Conservation (phyloP, 2,113 vertebrate species). For the Numida meleagris region DNA sequence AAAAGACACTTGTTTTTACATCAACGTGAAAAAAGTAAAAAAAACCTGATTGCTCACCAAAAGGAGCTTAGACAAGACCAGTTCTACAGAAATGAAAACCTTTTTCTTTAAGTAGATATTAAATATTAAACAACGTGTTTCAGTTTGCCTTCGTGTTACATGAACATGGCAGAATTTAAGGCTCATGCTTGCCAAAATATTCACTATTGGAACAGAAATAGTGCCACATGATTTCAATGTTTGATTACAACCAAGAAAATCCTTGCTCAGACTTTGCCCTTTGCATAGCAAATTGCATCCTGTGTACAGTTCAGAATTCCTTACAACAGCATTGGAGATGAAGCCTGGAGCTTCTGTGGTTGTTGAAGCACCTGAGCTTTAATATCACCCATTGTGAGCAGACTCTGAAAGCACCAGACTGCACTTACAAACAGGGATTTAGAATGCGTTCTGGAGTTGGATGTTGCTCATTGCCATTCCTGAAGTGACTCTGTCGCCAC, state of each 20-base stretch:
- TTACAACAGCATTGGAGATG: fast-evolving
- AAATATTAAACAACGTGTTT: neutral
- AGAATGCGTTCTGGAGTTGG: neutral
- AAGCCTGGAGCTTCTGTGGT: neutral
- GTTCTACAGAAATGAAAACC: neutral
- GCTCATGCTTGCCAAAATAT: neutral
- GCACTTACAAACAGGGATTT: neutral
- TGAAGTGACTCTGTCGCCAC: neutral
- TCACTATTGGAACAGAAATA: fast-evolving
- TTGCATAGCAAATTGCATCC: neutral
- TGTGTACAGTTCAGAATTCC: neutral
- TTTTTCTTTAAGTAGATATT: neutral
- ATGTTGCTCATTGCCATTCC: neutral
- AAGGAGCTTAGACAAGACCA: neutral
- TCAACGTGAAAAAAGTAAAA: neutral
- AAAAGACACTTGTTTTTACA: conserved; percentile 62
- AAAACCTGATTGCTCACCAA: neutral
- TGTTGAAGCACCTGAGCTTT: neutral
- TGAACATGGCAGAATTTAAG: neutral
- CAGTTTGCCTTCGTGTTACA: neutral
- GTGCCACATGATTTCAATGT: fast-evolving
- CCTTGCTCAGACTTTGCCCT: neutral
- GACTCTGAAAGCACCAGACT: neutral
- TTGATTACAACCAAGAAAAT: neutral
- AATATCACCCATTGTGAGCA: fast-evolving